These are phyloP conservation scores for Ctena decussata DNA, from an alignment of 2,888 invertebrate species.

Conservation along the genomic window DNA sequence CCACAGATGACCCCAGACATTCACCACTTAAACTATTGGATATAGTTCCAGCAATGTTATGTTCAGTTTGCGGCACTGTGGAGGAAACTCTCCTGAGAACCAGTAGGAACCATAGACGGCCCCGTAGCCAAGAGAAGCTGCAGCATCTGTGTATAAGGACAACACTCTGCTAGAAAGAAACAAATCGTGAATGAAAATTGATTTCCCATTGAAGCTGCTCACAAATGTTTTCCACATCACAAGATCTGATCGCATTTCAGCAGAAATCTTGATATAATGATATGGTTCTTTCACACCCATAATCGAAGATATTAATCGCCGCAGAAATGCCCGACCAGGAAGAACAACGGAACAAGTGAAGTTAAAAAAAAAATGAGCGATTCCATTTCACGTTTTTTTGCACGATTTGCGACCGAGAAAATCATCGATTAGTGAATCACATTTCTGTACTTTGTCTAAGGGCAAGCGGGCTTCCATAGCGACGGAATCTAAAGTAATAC, in stretches of 20 bases:
- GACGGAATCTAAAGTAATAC: neutral
- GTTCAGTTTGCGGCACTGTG: neutral
- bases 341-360: neutral
- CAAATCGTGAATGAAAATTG: neutral
- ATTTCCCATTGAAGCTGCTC: neutral
- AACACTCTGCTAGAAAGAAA: neutral
- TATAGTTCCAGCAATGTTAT: conserved; percentile 24
- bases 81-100: neutral
- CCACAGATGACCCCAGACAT: conserved; percentile 22
- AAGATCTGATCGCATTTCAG: neutral
- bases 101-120: neutral
- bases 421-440: neutral
- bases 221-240: neutral
- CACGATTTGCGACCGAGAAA: neutral
- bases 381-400: neutral
- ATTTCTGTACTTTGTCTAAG: neutral
- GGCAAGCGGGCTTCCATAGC: neutral
- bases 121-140: neutral
- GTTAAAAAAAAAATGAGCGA: neutral
- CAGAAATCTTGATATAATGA: neutral
- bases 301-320: neutral
- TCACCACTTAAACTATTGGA: conserved; percentile 15
- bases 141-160: neutral
- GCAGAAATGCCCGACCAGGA: neutral
- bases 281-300: neutral